phyloP scores from a whole-genome alignment of 1,140 invertebrate species.

The Caenorhabditis inopinata region DNA sequence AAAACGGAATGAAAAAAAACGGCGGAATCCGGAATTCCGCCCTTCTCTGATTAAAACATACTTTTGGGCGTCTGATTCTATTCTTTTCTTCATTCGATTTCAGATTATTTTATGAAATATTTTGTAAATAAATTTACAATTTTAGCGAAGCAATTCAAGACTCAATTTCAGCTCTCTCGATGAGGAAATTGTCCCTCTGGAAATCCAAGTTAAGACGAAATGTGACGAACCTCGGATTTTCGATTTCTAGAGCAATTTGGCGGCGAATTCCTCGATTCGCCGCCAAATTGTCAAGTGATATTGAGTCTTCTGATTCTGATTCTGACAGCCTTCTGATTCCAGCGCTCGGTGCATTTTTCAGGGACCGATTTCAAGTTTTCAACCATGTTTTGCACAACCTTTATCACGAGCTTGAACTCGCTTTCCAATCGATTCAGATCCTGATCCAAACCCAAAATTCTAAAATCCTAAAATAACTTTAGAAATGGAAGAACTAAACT shows the following conservation, averaged over 20 bases:
- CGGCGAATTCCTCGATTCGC: background rate
- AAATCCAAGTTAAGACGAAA: too few species aligned
- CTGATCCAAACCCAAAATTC: background rate
- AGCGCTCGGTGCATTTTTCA: background rate
- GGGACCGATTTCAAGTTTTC: background rate
- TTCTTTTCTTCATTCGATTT: too few species aligned
- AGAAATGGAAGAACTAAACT: background rate
- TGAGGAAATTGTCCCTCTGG: conserved; percentile 22
- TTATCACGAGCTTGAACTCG: background rate
- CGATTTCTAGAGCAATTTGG: background rate
- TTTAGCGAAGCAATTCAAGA: too few species aligned
- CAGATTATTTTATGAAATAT: too few species aligned
- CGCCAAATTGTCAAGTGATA: too few species aligned
- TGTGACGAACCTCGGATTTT: background rate
- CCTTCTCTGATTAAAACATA: too few species aligned
- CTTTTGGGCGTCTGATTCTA: too few species aligned
- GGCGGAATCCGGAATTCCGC: too few species aligned
- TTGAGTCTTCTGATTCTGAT: too few species aligned
- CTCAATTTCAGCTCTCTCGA: background rate
- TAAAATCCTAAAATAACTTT: background rate
- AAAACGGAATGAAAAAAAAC: too few species aligned
- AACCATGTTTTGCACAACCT: background rate
- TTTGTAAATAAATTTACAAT: too few species aligned
- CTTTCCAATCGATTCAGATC: background rate
- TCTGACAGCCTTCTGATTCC: background rate